Percentiles rank a stretch among this genome's conserved stretches.
Evolutionary conservation across 92 coral and sea anemone genomes (phyloP).

Genomic region (Paramuricea clavata): DNA sequence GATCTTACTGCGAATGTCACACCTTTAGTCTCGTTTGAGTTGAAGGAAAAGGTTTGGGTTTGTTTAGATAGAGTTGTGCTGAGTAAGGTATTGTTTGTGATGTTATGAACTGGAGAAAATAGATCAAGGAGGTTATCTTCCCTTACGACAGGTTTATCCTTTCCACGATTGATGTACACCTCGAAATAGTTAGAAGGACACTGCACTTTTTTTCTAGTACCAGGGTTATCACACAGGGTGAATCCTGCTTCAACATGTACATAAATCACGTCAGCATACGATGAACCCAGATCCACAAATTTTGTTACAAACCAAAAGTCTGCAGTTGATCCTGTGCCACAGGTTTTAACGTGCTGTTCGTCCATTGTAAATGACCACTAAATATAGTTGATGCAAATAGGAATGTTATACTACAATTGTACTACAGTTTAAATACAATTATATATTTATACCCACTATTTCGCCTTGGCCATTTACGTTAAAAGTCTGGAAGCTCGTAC

Average conservation of each 20-base stretch:
- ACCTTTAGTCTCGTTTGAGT: not conserved
- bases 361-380: not conserved
- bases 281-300: not conserved
- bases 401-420: not conserved
- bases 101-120: not conserved
- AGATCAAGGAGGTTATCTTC: not conserved
- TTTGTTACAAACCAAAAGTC: slow-evolving; percentile 7
- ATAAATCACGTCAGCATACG: not conserved
- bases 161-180: not conserved
- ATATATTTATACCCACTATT: not conserved
- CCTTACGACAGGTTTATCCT: not conserved
- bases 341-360: not conserved
- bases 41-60: not conserved
- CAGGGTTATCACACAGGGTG: not conserved
- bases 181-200: not conserved
- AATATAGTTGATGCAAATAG: not conserved
- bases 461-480: not conserved
- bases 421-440: too few species aligned
- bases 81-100: not conserved
- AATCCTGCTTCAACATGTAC: not conserved
- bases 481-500: not conserved
- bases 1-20: slow-evolving; percentile 32
- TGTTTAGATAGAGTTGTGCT: not conserved
- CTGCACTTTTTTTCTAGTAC: not conserved
- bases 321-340: not conserved